Evolutionary conservation across 2,888 invertebrate species (phyloP), one percentile per base, ranked within the genome.

Genomic region (Drosophila anomalata): DNA sequence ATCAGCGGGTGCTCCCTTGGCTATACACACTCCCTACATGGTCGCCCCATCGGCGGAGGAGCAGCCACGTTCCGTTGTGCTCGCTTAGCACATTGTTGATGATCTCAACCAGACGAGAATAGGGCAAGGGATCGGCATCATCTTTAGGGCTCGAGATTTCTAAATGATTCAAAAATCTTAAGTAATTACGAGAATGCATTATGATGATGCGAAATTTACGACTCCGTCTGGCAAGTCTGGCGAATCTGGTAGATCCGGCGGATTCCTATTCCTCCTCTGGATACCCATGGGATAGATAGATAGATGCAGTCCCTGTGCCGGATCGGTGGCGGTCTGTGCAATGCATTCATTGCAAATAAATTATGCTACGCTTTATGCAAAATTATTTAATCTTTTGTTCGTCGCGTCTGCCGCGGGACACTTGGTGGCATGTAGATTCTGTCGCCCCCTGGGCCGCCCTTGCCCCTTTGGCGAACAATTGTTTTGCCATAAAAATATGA

Each of bases 141-240:
- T 74, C 76, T 81, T 81, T 75, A 73, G 75, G 77, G 73, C 71
- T 73, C 73, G 71, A 73, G 77, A 87, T 82, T 88, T 89, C 87
- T 85, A 89, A 90, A 90, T 90, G 90, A 88, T 84, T 90, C 86
- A 88, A 89, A 90, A 82, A 90, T 89, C 83, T 89, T 84, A 90
- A 89, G 88, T 89, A 90, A 90, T 90, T 89, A 81, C 88, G 75
- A 79, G 78, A 86, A 81, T 78, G 87, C 79, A 84, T 88, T 88
- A 81, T 87, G 81, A 88, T 87, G 87, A 85, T 88, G 83, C 87
- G 75, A 84, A 88, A 87, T 84, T 80, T 88, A 84, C 88, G 81
- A 88, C 81, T 73, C 73, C 73, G 68, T 72, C 66, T 74, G 62
- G 55, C 36, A n/a, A 36, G 36, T 36, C 36, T 36, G 6, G 36